Percentiles rank a stretch among this genome's conserved stretches.
Evolutionary conservation across 2,113 vertebrate genomes (phyloP).

Genomic region (Polypterus senegalus): DNA sequence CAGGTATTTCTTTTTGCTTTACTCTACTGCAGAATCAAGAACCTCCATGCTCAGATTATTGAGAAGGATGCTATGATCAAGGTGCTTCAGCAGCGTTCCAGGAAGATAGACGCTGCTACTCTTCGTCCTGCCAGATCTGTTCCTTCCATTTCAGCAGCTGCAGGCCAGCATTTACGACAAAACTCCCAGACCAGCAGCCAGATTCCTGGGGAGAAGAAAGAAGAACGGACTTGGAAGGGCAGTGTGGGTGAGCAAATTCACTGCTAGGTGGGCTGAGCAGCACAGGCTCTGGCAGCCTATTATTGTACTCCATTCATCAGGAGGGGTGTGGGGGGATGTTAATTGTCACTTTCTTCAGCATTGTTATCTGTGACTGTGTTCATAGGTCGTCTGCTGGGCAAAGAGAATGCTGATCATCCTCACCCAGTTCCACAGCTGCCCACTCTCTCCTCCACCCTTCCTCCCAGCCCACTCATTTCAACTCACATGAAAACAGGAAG

Average conservation of each 20-base stretch:
- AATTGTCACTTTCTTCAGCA: too few relatives aligned
- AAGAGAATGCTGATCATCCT: constrained; percentile 37
- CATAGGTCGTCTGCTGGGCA: constrained; percentile 50
- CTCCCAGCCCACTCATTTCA: constrained; percentile 17
- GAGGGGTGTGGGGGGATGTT: too few relatives aligned
- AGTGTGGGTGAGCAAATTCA: constrained; percentile 47
- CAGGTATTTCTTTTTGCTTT: neutral
- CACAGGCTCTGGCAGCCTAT: too few relatives aligned
- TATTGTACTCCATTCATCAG: too few relatives aligned
- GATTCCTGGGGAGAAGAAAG: constrained; percentile 54
- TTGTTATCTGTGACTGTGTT: too few relatives aligned
- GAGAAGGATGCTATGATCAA: constrained; percentile 84
- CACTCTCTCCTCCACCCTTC: constrained; percentile 20
- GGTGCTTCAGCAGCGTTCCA: constrained; percentile 68
- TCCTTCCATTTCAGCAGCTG: constrained; percentile 49
- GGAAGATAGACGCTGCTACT: constrained; percentile 43
- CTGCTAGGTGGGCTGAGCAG: too few relatives aligned
- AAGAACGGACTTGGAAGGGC: constrained; percentile 57
- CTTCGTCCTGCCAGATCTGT: constrained; percentile 59
- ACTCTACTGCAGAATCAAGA: constrained; percentile 57
- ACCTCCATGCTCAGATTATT: constrained; percentile 75
- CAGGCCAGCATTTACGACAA: constrained; percentile 49
- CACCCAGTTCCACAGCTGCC: constrained; percentile 16
- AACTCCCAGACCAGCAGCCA: constrained; percentile 58
- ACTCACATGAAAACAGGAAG: constrained; percentile 56